Evolutionary conservation across 2,797 vertebrate genomes (phyloP).

Genomic region (Cryptoblepharus egeriae): DNA sequence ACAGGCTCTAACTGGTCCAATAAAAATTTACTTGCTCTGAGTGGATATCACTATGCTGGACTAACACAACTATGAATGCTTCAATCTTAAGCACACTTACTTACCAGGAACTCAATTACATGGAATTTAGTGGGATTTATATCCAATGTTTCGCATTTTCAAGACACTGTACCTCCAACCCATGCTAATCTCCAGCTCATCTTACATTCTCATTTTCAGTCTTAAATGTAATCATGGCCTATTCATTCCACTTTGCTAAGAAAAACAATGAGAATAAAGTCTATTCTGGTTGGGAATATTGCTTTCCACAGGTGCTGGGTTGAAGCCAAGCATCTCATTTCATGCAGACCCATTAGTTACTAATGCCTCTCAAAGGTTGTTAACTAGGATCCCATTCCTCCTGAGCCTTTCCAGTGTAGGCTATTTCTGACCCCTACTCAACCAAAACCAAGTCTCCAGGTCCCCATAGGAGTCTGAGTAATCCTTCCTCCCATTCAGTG

Average conservation of each 20-base stretch:
- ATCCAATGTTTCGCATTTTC: not conserved
- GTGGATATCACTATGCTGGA: not conserved
- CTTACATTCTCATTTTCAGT: not conserved
- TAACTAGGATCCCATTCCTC: not conserved
- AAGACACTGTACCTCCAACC: not conserved
- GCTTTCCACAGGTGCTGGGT: not conserved
- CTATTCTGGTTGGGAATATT: not conserved
- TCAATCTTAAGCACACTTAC: not conserved
- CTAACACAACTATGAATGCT: not conserved
- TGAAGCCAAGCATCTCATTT: slow-evolving; percentile 9
- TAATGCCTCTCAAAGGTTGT: slow-evolving; percentile 14
- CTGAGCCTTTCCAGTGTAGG: not conserved
- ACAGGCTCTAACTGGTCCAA: not conserved
- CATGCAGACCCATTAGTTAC: slow-evolving; percentile 5
- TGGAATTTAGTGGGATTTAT: not conserved
- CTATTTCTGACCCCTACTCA: not conserved
- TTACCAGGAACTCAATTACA: not conserved
- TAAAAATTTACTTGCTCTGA: not conserved
- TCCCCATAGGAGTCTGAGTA: slow-evolving; percentile 1
- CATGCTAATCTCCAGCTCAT: not conserved
- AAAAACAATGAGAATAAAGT: not conserved
- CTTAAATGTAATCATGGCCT: not conserved
- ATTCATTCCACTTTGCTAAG: not conserved
- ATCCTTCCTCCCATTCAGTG: slow-evolving; percentile 14
- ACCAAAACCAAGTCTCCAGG: accelerated